Conservation (phyloP, 2,797 vertebrate species). For the Buceros bicornis region DNA sequence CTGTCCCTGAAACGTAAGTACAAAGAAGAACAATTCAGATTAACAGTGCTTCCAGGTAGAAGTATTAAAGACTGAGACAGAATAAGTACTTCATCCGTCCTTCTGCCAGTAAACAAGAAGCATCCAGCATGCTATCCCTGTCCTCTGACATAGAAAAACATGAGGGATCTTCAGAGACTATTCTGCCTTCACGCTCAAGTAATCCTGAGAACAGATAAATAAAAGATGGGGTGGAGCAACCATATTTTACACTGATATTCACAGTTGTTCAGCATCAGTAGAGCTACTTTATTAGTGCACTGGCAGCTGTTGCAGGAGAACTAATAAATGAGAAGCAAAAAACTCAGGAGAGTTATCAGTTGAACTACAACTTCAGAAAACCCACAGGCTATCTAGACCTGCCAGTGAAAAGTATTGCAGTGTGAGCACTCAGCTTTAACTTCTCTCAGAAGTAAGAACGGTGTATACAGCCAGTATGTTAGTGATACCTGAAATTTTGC, state of each 20-base stretch:
- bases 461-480: not conserved
- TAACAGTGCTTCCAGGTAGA: not conserved
- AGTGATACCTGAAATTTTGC: not conserved
- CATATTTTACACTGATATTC: constrained; percentile 28
- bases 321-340: constrained; percentile 29
- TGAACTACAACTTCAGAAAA: constrained; percentile 15
- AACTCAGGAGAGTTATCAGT: not conserved
- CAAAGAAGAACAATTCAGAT: not conserved
- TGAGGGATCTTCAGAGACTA: constrained; percentile 6
- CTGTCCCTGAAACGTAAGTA: not conserved
- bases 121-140: not conserved
- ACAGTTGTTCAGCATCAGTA: constrained; percentile 35
- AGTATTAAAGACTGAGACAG: not conserved
- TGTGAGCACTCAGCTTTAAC: not conserved
- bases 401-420: not conserved
- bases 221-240: constrained; percentile 44
- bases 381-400: not conserved
- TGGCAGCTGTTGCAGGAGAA: not conserved
- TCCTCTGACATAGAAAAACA: not conserved
- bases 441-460: not conserved
- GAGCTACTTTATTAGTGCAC: not conserved
- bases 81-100: not conserved
- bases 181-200: constrained; percentile 11
- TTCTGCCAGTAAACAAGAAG: not conserved
- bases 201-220: constrained; percentile 33